Percentiles rank a stretch among this genome's conserved stretches.
phyloP scores from a whole-genome alignment of 92 coral and sea anemone species.

The Heteractis magnifica region DNA sequence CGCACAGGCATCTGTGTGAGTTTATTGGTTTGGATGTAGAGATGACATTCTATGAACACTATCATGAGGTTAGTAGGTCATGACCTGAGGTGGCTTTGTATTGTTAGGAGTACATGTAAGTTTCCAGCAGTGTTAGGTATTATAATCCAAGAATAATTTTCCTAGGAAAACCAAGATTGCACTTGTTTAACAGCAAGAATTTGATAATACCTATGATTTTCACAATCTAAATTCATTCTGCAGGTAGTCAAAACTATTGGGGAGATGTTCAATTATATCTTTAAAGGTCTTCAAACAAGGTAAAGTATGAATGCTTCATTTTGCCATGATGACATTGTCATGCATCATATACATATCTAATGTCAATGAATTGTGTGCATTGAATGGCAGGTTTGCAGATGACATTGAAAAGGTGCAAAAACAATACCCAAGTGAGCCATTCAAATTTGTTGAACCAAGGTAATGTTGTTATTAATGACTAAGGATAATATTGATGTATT shows the following conservation, averaged over 20 bases:
- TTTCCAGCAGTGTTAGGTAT: too few relatives aligned
- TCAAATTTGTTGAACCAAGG: constrained; percentile 95
- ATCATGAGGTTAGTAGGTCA: constrained; percentile 77
- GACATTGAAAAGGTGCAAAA: constrained; percentile 87
- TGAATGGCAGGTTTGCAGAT: constrained; percentile 65
- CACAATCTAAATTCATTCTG: background rate
- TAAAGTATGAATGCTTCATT: constrained; percentile 1
- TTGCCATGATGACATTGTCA: background rate
- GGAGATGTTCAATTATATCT: constrained; percentile 74
- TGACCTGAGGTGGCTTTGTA: background rate
- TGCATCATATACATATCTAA: background rate
- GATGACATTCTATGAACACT: constrained; percentile 95
- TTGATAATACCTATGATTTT: too few relatives aligned
- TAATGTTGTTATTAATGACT: constrained; percentile 11
- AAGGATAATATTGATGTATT: too few relatives aligned
- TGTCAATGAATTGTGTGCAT: background rate
- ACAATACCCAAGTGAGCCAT: constrained; percentile 92
- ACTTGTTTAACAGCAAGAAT: too few relatives aligned
- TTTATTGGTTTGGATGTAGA: constrained; percentile 96
- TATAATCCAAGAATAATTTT: too few relatives aligned
- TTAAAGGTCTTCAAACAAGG: constrained; percentile 94
- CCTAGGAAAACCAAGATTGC: too few relatives aligned
- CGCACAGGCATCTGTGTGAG: constrained; percentile 94
- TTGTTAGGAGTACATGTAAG: background rate
- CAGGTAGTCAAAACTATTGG: constrained; percentile 90